A percentile compares a stretch with the other conserved stretches of the same genome.
These are phyloP conservation scores for Ruditapes philippinarum DNA, from an alignment of 1,140 invertebrate genomes.

Conservation along the genomic window DNA sequence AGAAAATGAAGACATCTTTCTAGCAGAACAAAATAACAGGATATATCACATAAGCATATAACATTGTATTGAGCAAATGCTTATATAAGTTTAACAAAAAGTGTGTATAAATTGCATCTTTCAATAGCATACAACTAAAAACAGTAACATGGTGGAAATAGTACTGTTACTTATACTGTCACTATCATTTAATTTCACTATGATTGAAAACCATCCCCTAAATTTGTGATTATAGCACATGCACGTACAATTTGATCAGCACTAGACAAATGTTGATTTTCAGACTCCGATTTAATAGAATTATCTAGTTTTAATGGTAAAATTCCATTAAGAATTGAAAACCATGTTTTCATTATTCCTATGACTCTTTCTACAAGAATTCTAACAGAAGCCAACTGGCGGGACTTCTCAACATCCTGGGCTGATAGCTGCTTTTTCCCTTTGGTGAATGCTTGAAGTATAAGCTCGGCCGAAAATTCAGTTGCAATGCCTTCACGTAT, in stretches of 20 bases:
- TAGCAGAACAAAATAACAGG: no score
- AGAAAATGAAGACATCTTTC: no score
- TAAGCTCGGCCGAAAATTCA: slow-evolving; percentile 64
- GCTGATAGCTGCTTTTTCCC: slow-evolving; percentile 73
- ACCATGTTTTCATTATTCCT: slow-evolving; percentile 69
- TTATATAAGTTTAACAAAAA: no score
- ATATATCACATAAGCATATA: no score
- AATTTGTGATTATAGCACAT: slow-evolving; percentile 10
- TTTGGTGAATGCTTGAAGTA: slow-evolving; percentile 70
- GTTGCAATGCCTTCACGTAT: slow-evolving; percentile 66
- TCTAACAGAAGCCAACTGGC: slow-evolving; percentile 58
- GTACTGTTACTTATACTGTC: no score
- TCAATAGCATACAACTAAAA: no score
- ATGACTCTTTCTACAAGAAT: slow-evolving; percentile 70
- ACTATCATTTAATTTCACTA: neutral
- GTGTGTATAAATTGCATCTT: no score
- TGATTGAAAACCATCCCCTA: neutral
- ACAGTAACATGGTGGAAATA: no score
- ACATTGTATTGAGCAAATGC: no score
- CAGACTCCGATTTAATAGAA: neutral
- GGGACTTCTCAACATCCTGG: slow-evolving; percentile 62
- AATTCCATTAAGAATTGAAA: slow-evolving; percentile 59
- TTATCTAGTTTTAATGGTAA: slow-evolving; percentile 44
- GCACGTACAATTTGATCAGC: neutral
- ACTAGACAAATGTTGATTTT: neutral